Conservation (phyloP, 1,140 invertebrate genomes). For the Sminthurinus signatus region DNA sequence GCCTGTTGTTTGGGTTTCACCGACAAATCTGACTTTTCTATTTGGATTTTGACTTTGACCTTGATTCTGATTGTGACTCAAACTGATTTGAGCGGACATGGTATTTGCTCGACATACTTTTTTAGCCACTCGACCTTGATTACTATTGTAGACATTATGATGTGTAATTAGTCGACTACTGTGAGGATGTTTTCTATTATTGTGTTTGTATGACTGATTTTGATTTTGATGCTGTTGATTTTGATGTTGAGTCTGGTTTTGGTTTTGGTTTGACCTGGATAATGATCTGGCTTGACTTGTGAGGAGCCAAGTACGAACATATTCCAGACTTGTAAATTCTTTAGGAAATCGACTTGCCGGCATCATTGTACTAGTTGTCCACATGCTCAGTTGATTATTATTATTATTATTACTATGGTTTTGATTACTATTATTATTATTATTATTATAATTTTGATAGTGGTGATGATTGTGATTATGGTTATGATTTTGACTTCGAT, state of each 20-base stretch:
- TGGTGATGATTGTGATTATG: no score
- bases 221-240: neutral
- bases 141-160: neutral
- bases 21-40: neutral
- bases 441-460: no score
- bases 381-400: no score
- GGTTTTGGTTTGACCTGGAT: no score
- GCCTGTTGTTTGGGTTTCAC: no score
- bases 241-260: conserved; percentile 11
- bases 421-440: no score
- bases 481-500: no score
- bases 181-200: neutral
- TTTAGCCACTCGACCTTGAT: conserved; percentile 6
- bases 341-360: conserved; percentile 31
- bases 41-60: neutral
- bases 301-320: conserved; percentile 37
- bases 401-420: no score
- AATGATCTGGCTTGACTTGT: conserved; percentile 30
- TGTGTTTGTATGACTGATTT: neutral
- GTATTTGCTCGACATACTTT: conserved; percentile 25
- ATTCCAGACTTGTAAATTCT: conserved; percentile 39
- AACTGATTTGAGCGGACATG: conserved; percentile 6
- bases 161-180: no score
- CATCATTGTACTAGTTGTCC: conserved; percentile 32
- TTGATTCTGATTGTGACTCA: neutral